Evolutionary conservation across 2,113 vertebrate genomes (phyloP).

Genomic region (Tetrax tetrax): DNA sequence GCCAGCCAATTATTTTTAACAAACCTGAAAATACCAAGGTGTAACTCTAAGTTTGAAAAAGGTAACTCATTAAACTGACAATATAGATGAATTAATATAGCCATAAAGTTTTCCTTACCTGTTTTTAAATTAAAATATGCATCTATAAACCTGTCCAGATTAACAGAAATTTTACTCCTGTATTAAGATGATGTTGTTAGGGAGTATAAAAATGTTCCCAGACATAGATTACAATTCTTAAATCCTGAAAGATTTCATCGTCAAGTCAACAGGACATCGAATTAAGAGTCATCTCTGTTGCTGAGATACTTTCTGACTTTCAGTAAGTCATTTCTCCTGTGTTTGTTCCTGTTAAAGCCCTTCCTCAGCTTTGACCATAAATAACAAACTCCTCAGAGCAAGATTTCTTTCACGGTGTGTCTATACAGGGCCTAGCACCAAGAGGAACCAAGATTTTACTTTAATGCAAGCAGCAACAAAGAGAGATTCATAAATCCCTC

Average conservation of each 20-base stretch:
- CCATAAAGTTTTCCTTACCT: background rate
- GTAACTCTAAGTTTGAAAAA: background rate
- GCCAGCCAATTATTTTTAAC: background rate
- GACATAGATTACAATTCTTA: background rate
- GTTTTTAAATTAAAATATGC: background rate
- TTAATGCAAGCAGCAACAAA: background rate
- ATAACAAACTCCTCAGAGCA: background rate
- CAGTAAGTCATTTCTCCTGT: background rate
- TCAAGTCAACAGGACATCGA: background rate
- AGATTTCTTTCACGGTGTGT: background rate
- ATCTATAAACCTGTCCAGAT: background rate
- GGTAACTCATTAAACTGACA: background rate
- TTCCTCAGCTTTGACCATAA: background rate
- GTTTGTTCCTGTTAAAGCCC: background rate
- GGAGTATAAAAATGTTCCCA: background rate
- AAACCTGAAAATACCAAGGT: background rate
- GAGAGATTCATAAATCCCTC: background rate
- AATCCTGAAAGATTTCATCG: background rate
- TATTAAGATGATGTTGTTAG: background rate
- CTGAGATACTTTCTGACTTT: background rate
- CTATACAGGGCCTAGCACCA: background rate
- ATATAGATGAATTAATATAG: background rate
- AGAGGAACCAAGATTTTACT: background rate
- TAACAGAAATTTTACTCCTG: background rate
- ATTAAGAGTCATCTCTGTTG: background rate